Percentiles rank a stretch among this genome's conserved stretches.
phyloP scores from a whole-genome alignment of 2,113 vertebrate genomes.

The human (Homo sapiens) region GRCh38 chr17:65699001-65699500 shows the following conservation, averaged over 20 bases:
- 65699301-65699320: background rate
- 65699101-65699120: background rate
- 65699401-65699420: background rate
- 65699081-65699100: background rate
- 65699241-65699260: background rate
- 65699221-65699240: background rate
- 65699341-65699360: background rate
- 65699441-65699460: background rate
- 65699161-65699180: background rate
- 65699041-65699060: background rate
- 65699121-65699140: background rate
- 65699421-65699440: background rate
- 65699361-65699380: background rate
- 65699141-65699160: background rate
- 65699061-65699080: background rate
- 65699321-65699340: background rate
- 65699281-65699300: background rate
- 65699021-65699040: background rate
- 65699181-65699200: background rate
- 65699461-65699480: background rate
- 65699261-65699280: background rate
- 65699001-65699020: background rate
- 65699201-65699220: background rate
- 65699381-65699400: background rate
- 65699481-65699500: too few relatives aligned